phyloP scores from a whole-genome alignment of 1,140 invertebrate genomes.

The Propsilocerus akamusi region DNA sequence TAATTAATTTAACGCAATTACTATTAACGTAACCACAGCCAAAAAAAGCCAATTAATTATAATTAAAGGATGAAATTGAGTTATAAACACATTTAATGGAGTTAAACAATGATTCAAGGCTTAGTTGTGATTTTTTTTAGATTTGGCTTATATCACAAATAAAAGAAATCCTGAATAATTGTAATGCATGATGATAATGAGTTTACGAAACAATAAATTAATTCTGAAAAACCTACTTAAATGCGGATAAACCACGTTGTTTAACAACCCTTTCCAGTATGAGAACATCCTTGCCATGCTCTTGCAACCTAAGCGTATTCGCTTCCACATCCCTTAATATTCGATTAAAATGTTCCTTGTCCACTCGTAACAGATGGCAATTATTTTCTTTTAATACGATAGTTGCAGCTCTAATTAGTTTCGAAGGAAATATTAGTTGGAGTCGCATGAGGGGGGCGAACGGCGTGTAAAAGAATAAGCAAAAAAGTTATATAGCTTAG shows the following conservation, averaged over 20 bases:
- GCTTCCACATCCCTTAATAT: constrained; percentile 72
- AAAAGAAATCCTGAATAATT: neutral
- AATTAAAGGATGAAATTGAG: neutral
- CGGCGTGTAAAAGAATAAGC: neutral
- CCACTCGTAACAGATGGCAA: constrained; percentile 68
- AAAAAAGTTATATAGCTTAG: no score
- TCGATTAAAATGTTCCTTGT: constrained; percentile 77
- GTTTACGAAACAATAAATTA: neutral
- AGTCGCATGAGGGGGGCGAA: constrained; percentile 3
- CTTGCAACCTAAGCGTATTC: constrained; percentile 71
- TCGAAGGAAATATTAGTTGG: constrained; percentile 4
- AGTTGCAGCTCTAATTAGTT: constrained; percentile 55
- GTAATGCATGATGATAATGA: no score
- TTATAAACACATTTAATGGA: neutral
- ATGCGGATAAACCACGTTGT: constrained; percentile 24
- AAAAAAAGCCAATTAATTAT: neutral
- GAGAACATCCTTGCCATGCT: constrained; percentile 72
- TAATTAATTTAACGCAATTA: no score
- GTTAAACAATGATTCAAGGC: neutral
- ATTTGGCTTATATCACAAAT: neutral
- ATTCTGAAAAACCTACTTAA: constrained; percentile 18
- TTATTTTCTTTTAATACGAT: constrained; percentile 69
- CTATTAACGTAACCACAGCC: neutral
- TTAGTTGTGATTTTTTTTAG: neutral
- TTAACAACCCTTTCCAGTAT: constrained; percentile 55